These are phyloP conservation scores for Cheilosia urbana DNA, from an alignment of 2,888 invertebrate genomes.

Conservation along the genomic window DNA sequence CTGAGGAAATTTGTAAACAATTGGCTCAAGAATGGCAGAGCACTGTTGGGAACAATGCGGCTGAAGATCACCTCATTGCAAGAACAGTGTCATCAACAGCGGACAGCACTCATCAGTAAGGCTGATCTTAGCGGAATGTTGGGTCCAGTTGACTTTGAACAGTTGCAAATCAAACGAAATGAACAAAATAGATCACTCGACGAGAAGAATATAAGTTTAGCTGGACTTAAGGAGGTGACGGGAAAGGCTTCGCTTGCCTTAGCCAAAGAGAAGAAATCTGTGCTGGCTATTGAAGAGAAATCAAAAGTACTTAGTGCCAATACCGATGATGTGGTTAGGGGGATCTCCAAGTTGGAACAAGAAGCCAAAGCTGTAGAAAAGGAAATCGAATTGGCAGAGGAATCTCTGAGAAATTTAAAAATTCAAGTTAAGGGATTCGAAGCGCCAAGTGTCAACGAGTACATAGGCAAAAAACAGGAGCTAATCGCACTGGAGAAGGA, in stretches of 20 bases:
- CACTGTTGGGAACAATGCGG: constrained; percentile 85
- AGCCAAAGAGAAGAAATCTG: constrained; percentile 84
- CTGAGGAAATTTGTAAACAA: constrained; percentile 85
- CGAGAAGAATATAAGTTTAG: constrained; percentile 84
- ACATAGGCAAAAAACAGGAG: constrained; percentile 84
- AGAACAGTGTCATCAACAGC: constrained; percentile 83
- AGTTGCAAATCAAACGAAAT: constrained; percentile 85
- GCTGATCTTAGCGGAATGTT: constrained; percentile 85
- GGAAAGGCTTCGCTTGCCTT: constrained; percentile 85
- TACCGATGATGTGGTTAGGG: constrained; percentile 82
- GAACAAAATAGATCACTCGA: constrained; percentile 84
- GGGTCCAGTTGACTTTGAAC: constrained; percentile 86
- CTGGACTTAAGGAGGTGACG: constrained; percentile 85
- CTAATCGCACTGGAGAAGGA: constrained; percentile 82
- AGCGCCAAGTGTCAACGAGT: constrained; percentile 85
- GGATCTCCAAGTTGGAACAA: constrained; percentile 83
- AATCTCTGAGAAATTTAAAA: constrained; percentile 80
- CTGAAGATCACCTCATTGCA: constrained; percentile 84
- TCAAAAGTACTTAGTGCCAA: constrained; percentile 83
- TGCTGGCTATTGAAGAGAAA: constrained; percentile 82
- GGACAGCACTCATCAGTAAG: constrained; percentile 81
- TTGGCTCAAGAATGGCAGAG: constrained; percentile 85
- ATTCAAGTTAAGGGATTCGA: constrained; percentile 82
- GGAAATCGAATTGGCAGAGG: constrained; percentile 82
- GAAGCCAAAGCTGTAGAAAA: constrained; percentile 80